A percentile compares a stretch with the other conserved stretches of the same genome.
These are phyloP conservation scores for Bradypus variegatus DNA, from an alignment of 2,797 vertebrate genomes.

Conservation along the genomic window DNA sequence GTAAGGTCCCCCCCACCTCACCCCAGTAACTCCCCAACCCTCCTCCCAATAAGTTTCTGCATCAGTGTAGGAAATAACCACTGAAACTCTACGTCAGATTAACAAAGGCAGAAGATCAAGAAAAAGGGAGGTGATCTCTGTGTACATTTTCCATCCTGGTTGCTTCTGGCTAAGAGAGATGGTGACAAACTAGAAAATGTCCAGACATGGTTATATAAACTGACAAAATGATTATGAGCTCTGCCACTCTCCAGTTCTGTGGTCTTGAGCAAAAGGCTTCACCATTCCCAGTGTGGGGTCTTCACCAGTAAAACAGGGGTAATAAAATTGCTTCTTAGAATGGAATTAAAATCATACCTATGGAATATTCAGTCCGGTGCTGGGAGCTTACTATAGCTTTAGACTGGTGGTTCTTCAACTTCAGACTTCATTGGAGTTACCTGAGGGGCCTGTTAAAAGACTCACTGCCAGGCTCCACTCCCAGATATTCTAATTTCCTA, in stretches of 20 bases:
- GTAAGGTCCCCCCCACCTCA: conserved; percentile 67
- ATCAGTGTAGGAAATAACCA: neutral
- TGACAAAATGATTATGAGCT: neutral
- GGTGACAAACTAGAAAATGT: neutral
- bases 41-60: neutral
- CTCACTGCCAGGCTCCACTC: neutral
- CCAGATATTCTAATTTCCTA: neutral
- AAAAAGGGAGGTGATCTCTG: neutral
- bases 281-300: neutral
- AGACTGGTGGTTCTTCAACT: neutral
- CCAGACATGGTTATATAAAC: neutral
- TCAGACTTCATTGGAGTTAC: neutral
- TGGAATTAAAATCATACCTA: neutral
- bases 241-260: neutral
- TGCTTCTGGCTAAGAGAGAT: neutral
- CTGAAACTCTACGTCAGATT: neutral
- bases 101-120: neutral
- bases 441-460: neutral
- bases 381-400: neutral
- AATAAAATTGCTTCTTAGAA: neutral
- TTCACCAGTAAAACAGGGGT: neutral
- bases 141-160: neutral
- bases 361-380: neutral
- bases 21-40: neutral
- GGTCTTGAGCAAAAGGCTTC: neutral